Evolutionary conservation across 2,113 vertebrate genomes (phyloP).

Genomic region (Notarius lentiginosus): DNA sequence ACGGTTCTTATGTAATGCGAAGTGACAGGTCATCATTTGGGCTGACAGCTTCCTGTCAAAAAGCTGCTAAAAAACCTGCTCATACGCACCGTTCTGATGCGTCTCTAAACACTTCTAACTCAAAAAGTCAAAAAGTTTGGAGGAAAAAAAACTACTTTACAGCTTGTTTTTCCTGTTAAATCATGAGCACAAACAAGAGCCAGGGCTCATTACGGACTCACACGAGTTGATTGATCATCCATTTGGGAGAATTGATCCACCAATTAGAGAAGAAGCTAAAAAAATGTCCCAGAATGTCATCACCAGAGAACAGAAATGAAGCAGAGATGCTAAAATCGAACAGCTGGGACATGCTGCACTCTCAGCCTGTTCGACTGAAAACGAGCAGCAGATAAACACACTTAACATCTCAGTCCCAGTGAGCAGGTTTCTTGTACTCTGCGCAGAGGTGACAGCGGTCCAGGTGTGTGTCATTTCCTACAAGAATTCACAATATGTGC

Average conservation of each 20-base stretch:
- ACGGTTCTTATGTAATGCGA: constrained; percentile 54
- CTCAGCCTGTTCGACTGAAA: background rate
- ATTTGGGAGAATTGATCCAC: background rate
- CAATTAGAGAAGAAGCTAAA: background rate
- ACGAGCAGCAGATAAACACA: background rate
- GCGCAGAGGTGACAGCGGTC: background rate
- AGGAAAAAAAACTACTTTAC: background rate
- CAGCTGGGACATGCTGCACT: background rate
- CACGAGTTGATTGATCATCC: constrained; percentile 1
- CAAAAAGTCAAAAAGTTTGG: background rate
- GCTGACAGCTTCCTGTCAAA: constrained; percentile 56
- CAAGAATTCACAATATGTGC: background rate
- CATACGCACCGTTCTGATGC: background rate
- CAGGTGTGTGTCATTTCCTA: background rate
- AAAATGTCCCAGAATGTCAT: background rate
- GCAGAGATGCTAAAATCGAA: background rate
- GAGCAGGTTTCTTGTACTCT: background rate
- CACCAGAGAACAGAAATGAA: background rate
- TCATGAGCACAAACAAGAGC: background rate
- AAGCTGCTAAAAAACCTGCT: constrained; percentile 53
- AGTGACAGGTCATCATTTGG: constrained; percentile 48
- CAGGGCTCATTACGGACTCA: background rate
- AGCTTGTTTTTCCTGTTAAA: background rate
- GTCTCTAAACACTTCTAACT: constrained; percentile 3
- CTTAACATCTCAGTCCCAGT: background rate